Conservation (phyloP, 2,797 vertebrate species). For the Intellagama lesueurii region DNA sequence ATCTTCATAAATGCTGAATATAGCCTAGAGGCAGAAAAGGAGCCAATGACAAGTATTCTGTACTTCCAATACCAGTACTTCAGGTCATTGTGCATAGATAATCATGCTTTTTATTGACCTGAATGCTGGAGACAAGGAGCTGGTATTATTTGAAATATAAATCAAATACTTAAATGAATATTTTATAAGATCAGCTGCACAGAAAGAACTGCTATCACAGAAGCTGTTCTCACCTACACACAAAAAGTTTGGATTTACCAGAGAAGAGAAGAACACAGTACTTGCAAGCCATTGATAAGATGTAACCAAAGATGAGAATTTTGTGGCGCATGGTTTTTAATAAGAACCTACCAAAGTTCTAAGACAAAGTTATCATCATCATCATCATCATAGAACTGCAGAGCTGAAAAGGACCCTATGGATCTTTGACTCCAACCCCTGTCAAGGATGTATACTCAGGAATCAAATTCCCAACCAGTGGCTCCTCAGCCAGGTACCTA, state of each 20-base stretch:
- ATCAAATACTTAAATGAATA: constrained; percentile 23
- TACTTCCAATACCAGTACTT: neutral
- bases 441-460: no score
- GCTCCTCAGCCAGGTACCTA: no score
- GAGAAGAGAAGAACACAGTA: neutral
- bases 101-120: constrained; percentile 33
- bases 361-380: no score
- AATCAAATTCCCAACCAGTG: no score
- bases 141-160: constrained; percentile 24
- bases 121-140: constrained; percentile 9
- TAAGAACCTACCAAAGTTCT: neutral
- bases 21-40: constrained; percentile 34
- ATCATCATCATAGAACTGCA: no score
- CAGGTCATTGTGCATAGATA: constrained; percentile 23
- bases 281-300: neutral
- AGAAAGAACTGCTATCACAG: constrained; percentile 5
- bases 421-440: no score
- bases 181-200: constrained; percentile 26
- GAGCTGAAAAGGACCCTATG: neutral
- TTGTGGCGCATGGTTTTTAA: neutral
- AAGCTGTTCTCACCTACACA: neutral
- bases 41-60: constrained; percentile 5
- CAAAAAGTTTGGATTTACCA: constrained; percentile 13
- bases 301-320: neutral
- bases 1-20: constrained; percentile 17